Evolutionary conservation across 2,888 invertebrate genomes (phyloP), one percentile per base, ranked within the genome.

Genomic region (Clivina fossor): DNA sequence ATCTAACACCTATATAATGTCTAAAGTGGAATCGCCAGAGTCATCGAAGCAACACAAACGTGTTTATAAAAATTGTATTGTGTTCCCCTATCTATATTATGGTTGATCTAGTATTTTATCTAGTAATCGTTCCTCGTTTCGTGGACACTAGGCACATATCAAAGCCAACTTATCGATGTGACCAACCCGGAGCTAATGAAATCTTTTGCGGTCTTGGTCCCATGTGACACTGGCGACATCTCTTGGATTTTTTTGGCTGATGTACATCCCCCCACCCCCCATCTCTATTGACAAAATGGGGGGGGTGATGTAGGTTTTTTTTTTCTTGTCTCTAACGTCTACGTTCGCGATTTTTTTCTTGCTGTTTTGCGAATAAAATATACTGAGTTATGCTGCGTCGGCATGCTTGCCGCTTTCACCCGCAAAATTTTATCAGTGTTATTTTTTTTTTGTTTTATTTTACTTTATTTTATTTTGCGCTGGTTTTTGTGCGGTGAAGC

Each of bases 111-210:
- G 9, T 30, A 30, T 30, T 13, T 13, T 3, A 2, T 30, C 3
- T 2, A 2, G 30, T 30, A 30, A 30, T 30, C 30, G 13, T 13
- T 30, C 13, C 13, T 30, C 30, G 3, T 13, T 30, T 13, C 3
- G 9, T 4, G n/a, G 30, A 26, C 26, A 5, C 30, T 3, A 11
- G 4, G 9, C 2, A 11, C n/a, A 13, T 30, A 30, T 30, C 30
- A 30, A 30, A 30, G 30, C 9, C 30, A 30, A 30, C 30, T 30
- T 30, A 30, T 30, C 30, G 30, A 30, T 30, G 30, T 30, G n/a
- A 3, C n/a, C n/a, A n/a, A n/a, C n/a, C n/a, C n/a, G n/a, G n/a
- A n/a, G n/a, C 30, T 30, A 30, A 30, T 30, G 30, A 30, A 30
- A 30, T 30, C 30, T 30, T 9, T 4, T 30, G n/a, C 3, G 2